Evolutionary conservation across 2,888 invertebrate species (phyloP).

Genomic region (Temnothorax unifasciatus): DNA sequence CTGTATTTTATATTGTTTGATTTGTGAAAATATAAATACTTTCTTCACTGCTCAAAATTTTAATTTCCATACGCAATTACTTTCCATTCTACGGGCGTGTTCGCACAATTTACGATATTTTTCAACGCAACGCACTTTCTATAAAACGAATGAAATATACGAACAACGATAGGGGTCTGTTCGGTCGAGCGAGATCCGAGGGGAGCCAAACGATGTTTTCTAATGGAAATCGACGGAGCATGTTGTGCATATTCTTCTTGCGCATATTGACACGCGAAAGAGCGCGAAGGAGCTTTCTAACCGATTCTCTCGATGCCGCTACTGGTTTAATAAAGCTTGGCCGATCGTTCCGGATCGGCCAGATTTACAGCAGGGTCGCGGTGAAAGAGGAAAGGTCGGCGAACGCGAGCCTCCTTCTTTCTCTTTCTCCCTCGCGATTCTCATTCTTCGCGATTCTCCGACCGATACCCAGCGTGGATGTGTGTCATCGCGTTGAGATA

Average conservation of each 20-base stretch:
- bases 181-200: constrained; percentile 26
- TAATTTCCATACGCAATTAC: not conserved
- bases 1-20: not conserved
- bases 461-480: constrained; percentile 35
- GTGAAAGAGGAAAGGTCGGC: constrained; percentile 68
- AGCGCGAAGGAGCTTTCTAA: constrained; percentile 75
- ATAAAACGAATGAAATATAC: constrained; percentile 13
- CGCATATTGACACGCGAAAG: constrained; percentile 67
- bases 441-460: constrained; percentile 3
- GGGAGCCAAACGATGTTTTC: constrained; percentile 70
- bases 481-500: constrained; percentile 59
- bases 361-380: constrained; percentile 65
- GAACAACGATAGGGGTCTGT: constrained; percentile 20
- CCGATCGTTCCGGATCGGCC: constrained; percentile 58
- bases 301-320: constrained; percentile 69
- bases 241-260: constrained; percentile 69
- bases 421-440: not conserved
- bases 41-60: not conserved
- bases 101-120: constrained; percentile 6
- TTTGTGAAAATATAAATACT: constrained; percentile 3
- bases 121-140: constrained; percentile 33
- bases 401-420: constrained; percentile 52
- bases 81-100: constrained; percentile 14
- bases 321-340: constrained; percentile 62
- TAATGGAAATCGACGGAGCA: constrained; percentile 80